These are phyloP conservation scores for Tachina fera DNA, from an alignment of 2,888 invertebrate genomes.

Conservation along the genomic window DNA sequence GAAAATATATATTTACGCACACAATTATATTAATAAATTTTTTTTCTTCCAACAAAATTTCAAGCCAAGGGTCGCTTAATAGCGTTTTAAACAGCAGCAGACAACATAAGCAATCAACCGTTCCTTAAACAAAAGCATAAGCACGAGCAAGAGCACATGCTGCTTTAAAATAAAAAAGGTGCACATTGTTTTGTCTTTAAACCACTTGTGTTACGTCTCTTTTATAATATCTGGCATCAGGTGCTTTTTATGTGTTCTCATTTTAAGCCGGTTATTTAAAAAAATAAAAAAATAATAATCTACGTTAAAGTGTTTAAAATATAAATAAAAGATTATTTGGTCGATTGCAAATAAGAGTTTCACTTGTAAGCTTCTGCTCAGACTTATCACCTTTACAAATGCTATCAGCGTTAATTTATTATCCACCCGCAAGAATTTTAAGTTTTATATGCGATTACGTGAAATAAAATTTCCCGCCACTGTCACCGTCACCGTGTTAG, in stretches of 20 bases:
- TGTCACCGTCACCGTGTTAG: too few species aligned
- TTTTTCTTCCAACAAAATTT: conserved; percentile 22
- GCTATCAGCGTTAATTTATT: too few species aligned
- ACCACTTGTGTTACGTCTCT: conserved; percentile 30
- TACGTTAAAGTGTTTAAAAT: too few species aligned
- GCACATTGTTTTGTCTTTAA: conserved; percentile 24
- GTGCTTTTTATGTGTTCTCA: conserved; percentile 31
- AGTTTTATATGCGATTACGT: too few species aligned
- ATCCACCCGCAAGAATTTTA: too few species aligned
- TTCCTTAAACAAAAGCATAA: background rate
- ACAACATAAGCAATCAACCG: conserved; percentile 12
- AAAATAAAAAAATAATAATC: background rate
- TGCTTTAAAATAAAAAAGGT: conserved; percentile 38
- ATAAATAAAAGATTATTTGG: too few species aligned
- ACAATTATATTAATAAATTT: background rate
- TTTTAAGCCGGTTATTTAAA: conserved; percentile 35
- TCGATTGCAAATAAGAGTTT: too few species aligned
- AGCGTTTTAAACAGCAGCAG: conserved; percentile 48
- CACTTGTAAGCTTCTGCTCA: too few species aligned
- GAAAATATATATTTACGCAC: background rate
- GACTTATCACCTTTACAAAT: too few species aligned
- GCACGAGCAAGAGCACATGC: conserved; percentile 45
- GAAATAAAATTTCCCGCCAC: too few species aligned
- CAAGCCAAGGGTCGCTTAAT: conserved; percentile 55
- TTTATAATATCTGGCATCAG: conserved; percentile 16